Conservation (phyloP, 2,797 vertebrate genomes). For the Pipistrellus nathusii region DNA sequence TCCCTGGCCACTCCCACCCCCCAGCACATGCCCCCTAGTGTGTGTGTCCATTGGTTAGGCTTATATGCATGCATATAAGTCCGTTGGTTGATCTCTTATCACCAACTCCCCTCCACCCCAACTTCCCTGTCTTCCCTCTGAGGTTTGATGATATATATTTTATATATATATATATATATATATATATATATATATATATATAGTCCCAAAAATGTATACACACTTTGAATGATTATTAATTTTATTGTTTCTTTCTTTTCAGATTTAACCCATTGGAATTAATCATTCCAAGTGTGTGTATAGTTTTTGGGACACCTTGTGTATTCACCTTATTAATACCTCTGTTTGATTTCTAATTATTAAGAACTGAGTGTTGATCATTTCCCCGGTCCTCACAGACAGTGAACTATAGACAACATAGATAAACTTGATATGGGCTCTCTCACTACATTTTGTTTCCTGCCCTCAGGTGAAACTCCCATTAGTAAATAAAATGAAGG, state of each 20-base stretch:
- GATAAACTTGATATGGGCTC: constrained; percentile 37
- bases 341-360: constrained; percentile 58
- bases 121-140: too few relatives aligned
- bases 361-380: constrained; percentile 52
- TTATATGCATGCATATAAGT: too few relatives aligned
- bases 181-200: not conserved
- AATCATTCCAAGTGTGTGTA: not conserved
- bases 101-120: too few relatives aligned
- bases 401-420: constrained; percentile 30
- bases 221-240: not conserved
- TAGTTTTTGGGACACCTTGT: not conserved
- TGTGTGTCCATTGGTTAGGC: too few relatives aligned
- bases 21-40: too few relatives aligned
- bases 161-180: not conserved
- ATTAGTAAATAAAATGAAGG: constrained; percentile 59
- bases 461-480: constrained; percentile 22
- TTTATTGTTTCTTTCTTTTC: not conserved
- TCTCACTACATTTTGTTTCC: not conserved
- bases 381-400: constrained; percentile 57
- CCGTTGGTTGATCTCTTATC: too few relatives aligned
- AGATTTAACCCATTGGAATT: not conserved
- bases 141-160: too few relatives aligned
- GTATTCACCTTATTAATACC: not conserved
- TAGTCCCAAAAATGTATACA: not conserved
- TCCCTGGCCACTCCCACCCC: too few relatives aligned